Conservation (phyloP, 2,797 vertebrate genomes). For the Odontamblyopus lacepedii region DNA sequence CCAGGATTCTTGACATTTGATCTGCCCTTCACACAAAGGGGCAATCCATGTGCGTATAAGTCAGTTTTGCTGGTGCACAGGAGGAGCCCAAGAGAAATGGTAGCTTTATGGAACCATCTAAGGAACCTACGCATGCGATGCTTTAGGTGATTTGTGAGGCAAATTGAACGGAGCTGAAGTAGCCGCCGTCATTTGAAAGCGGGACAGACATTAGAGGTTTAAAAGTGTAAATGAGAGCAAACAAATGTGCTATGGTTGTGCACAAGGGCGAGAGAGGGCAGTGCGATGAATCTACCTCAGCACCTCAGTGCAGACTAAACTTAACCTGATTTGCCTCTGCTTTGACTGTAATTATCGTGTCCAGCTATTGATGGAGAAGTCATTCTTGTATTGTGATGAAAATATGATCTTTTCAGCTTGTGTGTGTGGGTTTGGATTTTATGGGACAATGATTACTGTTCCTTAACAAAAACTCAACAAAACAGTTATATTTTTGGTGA, state of each 20-base stretch:
- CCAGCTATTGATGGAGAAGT: background rate
- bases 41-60: conserved; percentile 74
- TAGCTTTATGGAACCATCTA: conserved; percentile 74
- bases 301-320: conserved; percentile 16
- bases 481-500: background rate
- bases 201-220: background rate
- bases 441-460: background rate
- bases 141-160: conserved; percentile 63
- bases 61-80: conserved; percentile 79
- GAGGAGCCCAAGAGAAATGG: conserved; percentile 76
- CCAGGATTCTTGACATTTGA: conserved; percentile 80
- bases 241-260: conserved; percentile 1
- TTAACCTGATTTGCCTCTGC: background rate
- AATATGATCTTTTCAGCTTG: background rate
- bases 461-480: background rate
- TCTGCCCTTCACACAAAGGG: conserved; percentile 56
- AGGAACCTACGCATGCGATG: conserved; percentile 55
- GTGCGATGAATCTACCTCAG: conserved; percentile 52
- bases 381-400: background rate
- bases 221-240: background rate
- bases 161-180: conserved; percentile 43
- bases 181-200: conserved; percentile 18
- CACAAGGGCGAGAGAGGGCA: conserved; percentile 3
- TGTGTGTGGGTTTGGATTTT: background rate
- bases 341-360: background rate